Evolutionary conservation across 1,140 invertebrate genomes (phyloP), one percentile per base, ranked within the genome.

Genomic region (Dendroctonus valens): DNA sequence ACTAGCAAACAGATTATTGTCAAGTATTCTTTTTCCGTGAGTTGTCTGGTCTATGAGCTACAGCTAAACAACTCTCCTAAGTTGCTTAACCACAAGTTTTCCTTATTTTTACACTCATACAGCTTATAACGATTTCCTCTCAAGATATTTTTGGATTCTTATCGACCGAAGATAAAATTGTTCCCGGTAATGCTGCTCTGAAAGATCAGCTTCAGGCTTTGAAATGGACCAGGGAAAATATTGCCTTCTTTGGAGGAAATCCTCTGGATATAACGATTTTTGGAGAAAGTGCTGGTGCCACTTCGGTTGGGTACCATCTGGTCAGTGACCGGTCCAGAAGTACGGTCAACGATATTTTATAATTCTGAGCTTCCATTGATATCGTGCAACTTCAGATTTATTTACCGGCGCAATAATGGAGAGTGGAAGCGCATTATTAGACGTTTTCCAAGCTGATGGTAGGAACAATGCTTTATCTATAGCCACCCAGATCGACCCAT

Each of bases 161-260:
- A 26, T 86, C 84, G 65, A 87, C 84, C 0, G 85, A 84, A 3
- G 85, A 86, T 59, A 73, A 78, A 3, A 68, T 80, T 8, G 81
- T 84, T 0, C 81, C 86, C 0, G 89, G 89, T 11, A 91, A 91
- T 73, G 83, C 85, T 73, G 89, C 87, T 0, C 77, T 91, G 40
- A 87, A 87, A 73, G 90, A 92, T 77, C 88, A 91, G 77, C 84
- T 88, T 7, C 75, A 80, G 14, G 86, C 89, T 0, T 72, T 92
- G 1, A 79, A 82, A 15, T 93, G 90, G 89, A 78, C 91, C 0
- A 81, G 85, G 68, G 73, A 84, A 12, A 89, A 91, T 70, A 89
- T 91, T 15, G 79, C 70, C 0, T 73, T 79, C 0, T 92, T 92
- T 73, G 89, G 89, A 0, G 90, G 90, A 0, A 86, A 93, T 79